Base-by-base conservation (phyloP, 2,113 vertebrate species). In the Fulica atra region DNA sequence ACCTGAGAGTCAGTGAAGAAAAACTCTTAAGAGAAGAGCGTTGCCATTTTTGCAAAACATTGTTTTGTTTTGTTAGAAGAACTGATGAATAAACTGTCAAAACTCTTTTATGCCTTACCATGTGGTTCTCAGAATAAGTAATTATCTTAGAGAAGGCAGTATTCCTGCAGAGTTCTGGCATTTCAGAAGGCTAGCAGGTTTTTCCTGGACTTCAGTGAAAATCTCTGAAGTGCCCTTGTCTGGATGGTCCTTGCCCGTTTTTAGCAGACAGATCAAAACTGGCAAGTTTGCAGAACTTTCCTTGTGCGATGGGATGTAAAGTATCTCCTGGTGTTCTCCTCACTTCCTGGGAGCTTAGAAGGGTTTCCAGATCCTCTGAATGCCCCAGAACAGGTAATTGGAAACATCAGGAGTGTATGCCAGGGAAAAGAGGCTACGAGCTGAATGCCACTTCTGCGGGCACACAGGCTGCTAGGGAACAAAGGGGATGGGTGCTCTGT, bases 51-150 rank as follows among this genome's bases (percentile, higher is more conserved):
- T 33, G 29, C 25, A 77, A 92, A 95, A 81, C 31, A 38, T 64
- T 84, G 7, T 84, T 66, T 96, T 77, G 31, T 84, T 95, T 78
- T 88, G 31, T 76, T 89, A 73, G 78, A 81, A 78, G n/a, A 82
- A 82, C 57, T 63, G 78, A 94, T 56, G 59, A 93, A 94, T 87
- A 88, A 86, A 82, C 81, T 92, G 89, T 89, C 60, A 81, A 81
- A 95, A 96, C 61, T 87, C 36, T 88, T 86, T 85, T 72, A 65
- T 89, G 88, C 56, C 59, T 92, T 95, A 81, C 89, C 81, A 86
- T 96, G 86, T 88, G 73, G 63, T 71, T 88, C 60, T 40, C 57
- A 84, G 61, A 92, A 64, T 81, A 92, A 91, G 35, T 50, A 51
- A 88, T 81, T 88, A 16, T 66, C 44, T 68, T 48, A 54, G 19